Evolutionary conservation across 2,888 invertebrate genomes (phyloP).

Genomic region (Gnatocerus cornutus): DNA sequence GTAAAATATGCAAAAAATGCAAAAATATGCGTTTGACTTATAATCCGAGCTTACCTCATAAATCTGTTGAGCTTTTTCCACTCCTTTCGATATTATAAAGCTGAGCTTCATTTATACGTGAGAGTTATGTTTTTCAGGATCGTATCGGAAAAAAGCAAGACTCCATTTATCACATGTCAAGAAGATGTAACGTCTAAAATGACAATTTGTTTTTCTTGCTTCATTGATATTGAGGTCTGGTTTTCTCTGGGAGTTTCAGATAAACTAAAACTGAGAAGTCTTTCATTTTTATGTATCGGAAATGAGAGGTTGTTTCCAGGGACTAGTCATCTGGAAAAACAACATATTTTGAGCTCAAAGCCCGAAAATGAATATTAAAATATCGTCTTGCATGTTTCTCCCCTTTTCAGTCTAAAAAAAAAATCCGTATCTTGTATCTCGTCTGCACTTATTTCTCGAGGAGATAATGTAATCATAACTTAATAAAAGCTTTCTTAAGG

Average conservation of each 20-base stretch:
- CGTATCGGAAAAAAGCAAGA: slow-evolving; percentile 44
- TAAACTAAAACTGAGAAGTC: slow-evolving; percentile 46
- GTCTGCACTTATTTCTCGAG: too few relatives aligned
- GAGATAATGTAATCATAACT: slow-evolving; percentile 51
- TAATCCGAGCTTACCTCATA: too few relatives aligned
- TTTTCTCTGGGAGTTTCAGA: slow-evolving; percentile 50
- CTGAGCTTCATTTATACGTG: slow-evolving; percentile 33
- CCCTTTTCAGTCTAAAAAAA: too few relatives aligned
- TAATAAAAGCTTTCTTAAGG: slow-evolving; percentile 47
- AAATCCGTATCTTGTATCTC: too few relatives aligned
- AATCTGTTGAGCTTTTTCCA: slow-evolving; percentile 29
- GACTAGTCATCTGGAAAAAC: slow-evolving; percentile 54
- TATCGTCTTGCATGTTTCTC: too few relatives aligned
- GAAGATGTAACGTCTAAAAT: slow-evolving; percentile 62
- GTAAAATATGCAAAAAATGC: too few relatives aligned
- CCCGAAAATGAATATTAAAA: too few relatives aligned
- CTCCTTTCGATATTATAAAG: slow-evolving; percentile 23
- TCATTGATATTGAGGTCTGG: slow-evolving; percentile 64
- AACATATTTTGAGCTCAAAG: neutral
- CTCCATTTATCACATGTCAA: slow-evolving; percentile 62
- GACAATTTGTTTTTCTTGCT: slow-evolving; percentile 66
- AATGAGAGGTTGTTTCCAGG: slow-evolving; percentile 39
- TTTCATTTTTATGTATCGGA: slow-evolving; percentile 44
- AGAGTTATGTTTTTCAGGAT: slow-evolving; percentile 26
- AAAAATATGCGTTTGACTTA: too few relatives aligned